phyloP scores from a whole-genome alignment of 1,140 invertebrate species.

The Drosophila kanapiae region DNA sequence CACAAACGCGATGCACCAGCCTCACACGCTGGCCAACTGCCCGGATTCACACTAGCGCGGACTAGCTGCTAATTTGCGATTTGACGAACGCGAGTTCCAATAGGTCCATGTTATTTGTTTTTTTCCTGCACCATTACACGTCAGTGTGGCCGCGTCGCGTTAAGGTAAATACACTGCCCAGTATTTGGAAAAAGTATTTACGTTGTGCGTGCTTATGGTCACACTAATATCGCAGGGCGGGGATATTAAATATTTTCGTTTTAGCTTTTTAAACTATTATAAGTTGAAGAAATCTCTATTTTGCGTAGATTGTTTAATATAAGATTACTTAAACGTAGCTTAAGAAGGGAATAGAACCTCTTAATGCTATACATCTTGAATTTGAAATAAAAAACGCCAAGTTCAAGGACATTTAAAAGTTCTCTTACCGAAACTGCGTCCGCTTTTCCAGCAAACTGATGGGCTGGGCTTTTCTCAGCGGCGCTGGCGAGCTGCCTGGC shows the following conservation, averaged over 20 bases:
- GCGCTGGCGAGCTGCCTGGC: conserved; percentile 31
- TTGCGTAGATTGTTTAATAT: not conserved
- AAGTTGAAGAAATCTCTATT: not conserved
- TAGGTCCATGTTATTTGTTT: conserved; percentile 34
- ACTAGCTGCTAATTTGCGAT: conserved; percentile 28
- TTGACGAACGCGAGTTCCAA: conserved; percentile 10
- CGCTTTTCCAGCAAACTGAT: conserved; percentile 61
- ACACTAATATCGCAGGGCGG: not conserved
- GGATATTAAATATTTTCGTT: not conserved
- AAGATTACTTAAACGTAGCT: not conserved
- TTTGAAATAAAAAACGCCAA: not conserved
- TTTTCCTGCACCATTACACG: conserved; percentile 17
- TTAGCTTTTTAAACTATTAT: not conserved
- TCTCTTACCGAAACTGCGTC: conserved; percentile 69
- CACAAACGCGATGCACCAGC: conserved; percentile 32
- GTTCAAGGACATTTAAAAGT: conserved; percentile 13
- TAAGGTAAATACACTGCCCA: not conserved
- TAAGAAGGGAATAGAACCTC: not conserved
- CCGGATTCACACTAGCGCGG: conserved; percentile 2
- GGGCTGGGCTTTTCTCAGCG: conserved; percentile 45
- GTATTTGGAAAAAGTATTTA: not conserved
- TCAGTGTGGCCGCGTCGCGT: not conserved
- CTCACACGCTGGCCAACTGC: conserved; percentile 6
- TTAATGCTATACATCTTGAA: not conserved
- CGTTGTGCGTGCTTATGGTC: not conserved